These are phyloP conservation scores for Hydractinia symbiolongicarpus DNA, from an alignment of 30 jellyfish, hydroid and myxozoan genomes.

Conservation along the genomic window DNA sequence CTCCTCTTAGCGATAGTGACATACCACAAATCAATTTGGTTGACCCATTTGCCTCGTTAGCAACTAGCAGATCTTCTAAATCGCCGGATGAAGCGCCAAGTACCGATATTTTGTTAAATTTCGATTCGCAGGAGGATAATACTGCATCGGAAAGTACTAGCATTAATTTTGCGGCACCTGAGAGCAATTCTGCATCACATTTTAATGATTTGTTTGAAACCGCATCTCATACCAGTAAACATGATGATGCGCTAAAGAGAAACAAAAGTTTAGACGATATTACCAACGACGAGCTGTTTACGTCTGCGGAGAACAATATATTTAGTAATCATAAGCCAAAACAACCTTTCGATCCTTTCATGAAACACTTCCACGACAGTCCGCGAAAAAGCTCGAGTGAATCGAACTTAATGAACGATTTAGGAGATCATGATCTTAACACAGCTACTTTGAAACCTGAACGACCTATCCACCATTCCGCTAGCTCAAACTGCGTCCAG, in stretches of 20 bases:
- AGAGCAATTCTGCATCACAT: neutral
- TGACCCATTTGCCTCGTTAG: slow-evolving; percentile 21
- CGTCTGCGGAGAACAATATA: neutral
- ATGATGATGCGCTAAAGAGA: neutral
- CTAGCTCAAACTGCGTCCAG: slow-evolving; percentile 29
- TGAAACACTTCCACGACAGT: slow-evolving; percentile 5
- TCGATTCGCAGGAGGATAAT: neutral
- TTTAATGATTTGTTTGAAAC: neutral
- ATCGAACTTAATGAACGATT: slow-evolving; percentile 18
- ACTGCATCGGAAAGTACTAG: too few species aligned
- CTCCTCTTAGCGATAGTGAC: slow-evolving; percentile 5
- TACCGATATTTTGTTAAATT: neutral
- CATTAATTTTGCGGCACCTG: neutral
- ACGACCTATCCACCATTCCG: slow-evolving; percentile 14
- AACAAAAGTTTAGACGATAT: neutral
- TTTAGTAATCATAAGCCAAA: neutral
- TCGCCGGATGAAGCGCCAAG: neutral
- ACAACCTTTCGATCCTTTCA: slow-evolving; percentile 26
- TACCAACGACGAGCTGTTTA: slow-evolving; percentile 1
- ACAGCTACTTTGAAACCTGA: slow-evolving; percentile 38
- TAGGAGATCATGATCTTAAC: slow-evolving; percentile 5
- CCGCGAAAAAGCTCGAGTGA: slow-evolving; percentile 35
- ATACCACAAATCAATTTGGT: slow-evolving; percentile 1
- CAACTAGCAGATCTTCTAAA: neutral
- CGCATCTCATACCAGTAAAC: neutral